A percentile compares a stretch with the other conserved stretches of the same genome.
phyloP scores from a whole-genome alignment of 1,140 invertebrate species.

The Teleopsis dalmanni region DNA sequence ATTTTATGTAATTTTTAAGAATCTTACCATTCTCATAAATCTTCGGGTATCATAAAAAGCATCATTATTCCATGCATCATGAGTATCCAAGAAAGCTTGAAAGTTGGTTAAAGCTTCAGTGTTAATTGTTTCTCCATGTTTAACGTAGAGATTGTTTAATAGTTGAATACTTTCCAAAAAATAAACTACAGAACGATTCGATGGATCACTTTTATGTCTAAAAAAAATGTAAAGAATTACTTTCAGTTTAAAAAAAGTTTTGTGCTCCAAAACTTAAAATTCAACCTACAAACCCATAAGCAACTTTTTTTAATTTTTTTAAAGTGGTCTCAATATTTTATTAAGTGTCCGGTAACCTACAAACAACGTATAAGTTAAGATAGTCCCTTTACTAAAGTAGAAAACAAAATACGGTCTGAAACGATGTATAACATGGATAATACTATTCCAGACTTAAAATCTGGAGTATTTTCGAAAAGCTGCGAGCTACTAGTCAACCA shows the following conservation, averaged over 20 bases:
- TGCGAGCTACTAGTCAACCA: no score
- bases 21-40: constrained; percentile 14
- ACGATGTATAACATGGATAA: no score
- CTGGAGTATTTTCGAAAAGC: no score
- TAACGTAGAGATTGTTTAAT: constrained; percentile 23
- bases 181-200: constrained; percentile 13
- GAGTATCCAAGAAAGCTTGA: constrained; percentile 26
- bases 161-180: constrained; percentile 19
- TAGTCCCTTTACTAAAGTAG: background rate
- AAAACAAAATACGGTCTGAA: background rate
- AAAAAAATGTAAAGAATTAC: no score
- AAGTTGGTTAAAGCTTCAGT: constrained; percentile 19
- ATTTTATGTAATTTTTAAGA: background rate
- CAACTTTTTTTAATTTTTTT: no score
- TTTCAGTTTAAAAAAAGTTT: no score
- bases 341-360: background rate
- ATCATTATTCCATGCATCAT: constrained; percentile 24
- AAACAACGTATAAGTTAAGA: background rate
- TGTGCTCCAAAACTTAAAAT: no score
- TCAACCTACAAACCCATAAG: no score
- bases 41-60: constrained; percentile 27
- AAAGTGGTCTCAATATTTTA: background rate
- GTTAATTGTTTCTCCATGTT: constrained; percentile 6
- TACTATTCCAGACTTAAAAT: no score
- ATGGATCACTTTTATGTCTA: constrained; percentile 27